Evolutionary conservation across 1,140 invertebrate genomes (phyloP).

Genomic region (Heliconius congener): DNA sequence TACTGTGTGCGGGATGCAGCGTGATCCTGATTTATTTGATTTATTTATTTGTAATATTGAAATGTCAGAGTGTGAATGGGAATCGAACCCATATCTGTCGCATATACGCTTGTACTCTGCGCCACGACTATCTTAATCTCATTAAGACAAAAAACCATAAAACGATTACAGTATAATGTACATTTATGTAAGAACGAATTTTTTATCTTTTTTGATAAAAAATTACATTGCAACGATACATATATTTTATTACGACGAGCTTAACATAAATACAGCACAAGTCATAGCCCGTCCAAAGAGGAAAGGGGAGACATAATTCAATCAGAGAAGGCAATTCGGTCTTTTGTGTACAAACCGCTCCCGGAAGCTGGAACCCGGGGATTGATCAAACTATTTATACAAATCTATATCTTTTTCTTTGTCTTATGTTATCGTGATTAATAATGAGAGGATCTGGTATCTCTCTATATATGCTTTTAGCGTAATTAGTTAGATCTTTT

Average conservation of each 20-base stretch:
- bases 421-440: slow-evolving; percentile 3
- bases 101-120: too few species aligned
- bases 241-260: slow-evolving; percentile 39
- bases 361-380: slow-evolving; percentile 49
- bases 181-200: too few species aligned
- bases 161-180: too few species aligned
- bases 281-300: slow-evolving; percentile 51
- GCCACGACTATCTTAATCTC: too few species aligned
- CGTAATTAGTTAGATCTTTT: background rate
- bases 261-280: slow-evolving; percentile 61
- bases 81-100: too few species aligned
- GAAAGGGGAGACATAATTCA: slow-evolving; percentile 69
- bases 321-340: slow-evolving; percentile 68
- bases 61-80: too few species aligned
- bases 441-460: background rate
- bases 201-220: background rate
- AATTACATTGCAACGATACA: background rate
- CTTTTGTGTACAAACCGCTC: slow-evolving; percentile 75
- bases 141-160: too few species aligned
- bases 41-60: too few species aligned
- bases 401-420: slow-evolving; percentile 13
- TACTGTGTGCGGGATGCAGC: too few species aligned
- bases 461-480: background rate
- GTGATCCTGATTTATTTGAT: too few species aligned
- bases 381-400: slow-evolving; percentile 29